Percentiles rank a stretch among this genome's conserved stretches.
Evolutionary conservation across 2,888 invertebrate genomes (phyloP).

Genomic region (Leucoma salicis): DNA sequence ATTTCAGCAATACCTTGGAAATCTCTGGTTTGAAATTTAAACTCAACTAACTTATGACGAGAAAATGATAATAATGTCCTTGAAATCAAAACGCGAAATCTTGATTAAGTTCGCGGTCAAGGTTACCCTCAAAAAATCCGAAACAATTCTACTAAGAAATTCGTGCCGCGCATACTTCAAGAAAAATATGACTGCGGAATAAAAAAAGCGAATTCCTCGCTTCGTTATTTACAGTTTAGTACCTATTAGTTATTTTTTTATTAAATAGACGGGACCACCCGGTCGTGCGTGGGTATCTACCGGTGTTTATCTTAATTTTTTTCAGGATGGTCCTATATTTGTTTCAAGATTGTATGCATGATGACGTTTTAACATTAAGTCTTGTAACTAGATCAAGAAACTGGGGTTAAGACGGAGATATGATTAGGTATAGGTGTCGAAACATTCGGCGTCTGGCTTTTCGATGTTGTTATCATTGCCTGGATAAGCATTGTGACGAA

Average conservation of each 20-base stretch:
- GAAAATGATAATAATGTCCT: not conserved
- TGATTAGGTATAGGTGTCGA: no score
- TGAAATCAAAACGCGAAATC: not conserved
- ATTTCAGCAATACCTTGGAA: no score
- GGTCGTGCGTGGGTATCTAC: slow-evolving; percentile 17
- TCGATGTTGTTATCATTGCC: no score
- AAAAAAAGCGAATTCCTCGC: slow-evolving; percentile 18
- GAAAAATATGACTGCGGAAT: slow-evolving; percentile 15
- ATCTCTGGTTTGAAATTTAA: no score
- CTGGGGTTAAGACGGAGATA: no score
- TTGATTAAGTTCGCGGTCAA: not conserved
- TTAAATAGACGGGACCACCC: slow-evolving; percentile 29
- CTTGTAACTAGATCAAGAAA: no score
- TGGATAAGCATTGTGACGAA: no score
- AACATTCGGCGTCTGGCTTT: no score
- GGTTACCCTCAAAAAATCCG: not conserved
- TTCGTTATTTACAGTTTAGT: slow-evolving; percentile 14
- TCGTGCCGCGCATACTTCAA: slow-evolving; percentile 6
- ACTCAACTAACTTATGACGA: no score
- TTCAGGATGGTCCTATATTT: slow-evolving; percentile 26
- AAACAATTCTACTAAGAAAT: slow-evolving; percentile 16
- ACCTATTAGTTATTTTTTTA: slow-evolving; percentile 6
- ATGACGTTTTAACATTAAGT: no score
- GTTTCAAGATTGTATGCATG: slow-evolving; percentile 11
- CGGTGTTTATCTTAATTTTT: slow-evolving; percentile 28